Conservation (phyloP, 37 sponge, comb jelly and placozoan species). For the Beroe ovata region DNA sequence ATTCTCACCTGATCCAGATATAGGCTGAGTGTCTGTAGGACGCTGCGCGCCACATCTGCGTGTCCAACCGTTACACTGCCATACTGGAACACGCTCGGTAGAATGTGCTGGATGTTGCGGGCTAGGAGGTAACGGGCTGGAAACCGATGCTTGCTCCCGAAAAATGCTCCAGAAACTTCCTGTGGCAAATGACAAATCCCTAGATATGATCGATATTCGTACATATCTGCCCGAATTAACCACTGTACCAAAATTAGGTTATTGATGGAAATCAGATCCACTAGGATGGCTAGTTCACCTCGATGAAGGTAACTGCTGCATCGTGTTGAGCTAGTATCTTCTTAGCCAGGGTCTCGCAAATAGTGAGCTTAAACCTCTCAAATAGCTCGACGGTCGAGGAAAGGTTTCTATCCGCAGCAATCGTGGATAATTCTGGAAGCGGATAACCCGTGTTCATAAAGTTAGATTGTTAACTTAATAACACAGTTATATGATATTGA, state of each 20-base stretch:
- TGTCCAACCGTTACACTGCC: background rate
- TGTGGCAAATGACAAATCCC: background rate
- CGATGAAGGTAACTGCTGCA: background rate
- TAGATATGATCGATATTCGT: no score
- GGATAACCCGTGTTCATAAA: no score
- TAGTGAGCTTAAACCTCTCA: constrained; percentile 26
- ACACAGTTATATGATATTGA: no score
- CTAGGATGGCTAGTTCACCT: no score
- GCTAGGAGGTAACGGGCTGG: constrained; percentile 6
- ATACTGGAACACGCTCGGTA: constrained; percentile 24
- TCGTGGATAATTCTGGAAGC: no score
- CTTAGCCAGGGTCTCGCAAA: constrained; percentile 18
- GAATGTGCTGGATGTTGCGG: constrained; percentile 50
- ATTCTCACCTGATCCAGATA: constrained; percentile 27
- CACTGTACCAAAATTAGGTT: no score
- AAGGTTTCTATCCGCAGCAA: background rate
- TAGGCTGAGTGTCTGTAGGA: background rate
- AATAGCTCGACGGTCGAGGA: constrained; percentile 24
- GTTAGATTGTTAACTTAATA: no score
- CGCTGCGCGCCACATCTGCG: constrained; percentile 14
- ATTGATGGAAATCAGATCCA: no score
- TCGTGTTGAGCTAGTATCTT: constrained; percentile 24
- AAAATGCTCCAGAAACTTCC: constrained; percentile 49
- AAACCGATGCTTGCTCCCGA: background rate
- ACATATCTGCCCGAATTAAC: no score